phyloP scores from a whole-genome alignment of 2,888 invertebrate species.

The Serripes groenlandicus region DNA sequence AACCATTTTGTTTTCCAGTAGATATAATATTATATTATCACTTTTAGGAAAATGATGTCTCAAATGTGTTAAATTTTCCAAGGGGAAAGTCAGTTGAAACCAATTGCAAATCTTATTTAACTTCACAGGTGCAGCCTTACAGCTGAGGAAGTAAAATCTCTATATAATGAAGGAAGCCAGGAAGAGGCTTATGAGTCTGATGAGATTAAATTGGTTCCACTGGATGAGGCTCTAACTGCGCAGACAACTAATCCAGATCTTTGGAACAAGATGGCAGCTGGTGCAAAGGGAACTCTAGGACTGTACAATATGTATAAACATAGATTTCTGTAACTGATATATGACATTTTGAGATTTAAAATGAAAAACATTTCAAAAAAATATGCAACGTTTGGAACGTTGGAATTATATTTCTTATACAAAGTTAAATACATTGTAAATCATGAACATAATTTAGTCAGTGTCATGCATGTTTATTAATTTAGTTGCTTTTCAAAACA shows the following conservation, averaged over 20 bases:
- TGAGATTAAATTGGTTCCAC: conserved; percentile 77
- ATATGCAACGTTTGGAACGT: too few relatives aligned
- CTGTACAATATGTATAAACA: conserved; percentile 72
- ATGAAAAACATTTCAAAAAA: too few relatives aligned
- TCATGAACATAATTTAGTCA: too few relatives aligned
- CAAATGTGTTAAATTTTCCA: too few relatives aligned
- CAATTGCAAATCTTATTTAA: background rate
- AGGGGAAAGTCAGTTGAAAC: background rate
- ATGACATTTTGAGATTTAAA: too few relatives aligned
- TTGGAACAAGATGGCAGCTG: conserved; percentile 83
- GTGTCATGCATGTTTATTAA: too few relatives aligned
- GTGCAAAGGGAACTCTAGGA: conserved; percentile 80
- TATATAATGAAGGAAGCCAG: conserved; percentile 82
- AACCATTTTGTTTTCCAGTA: too few relatives aligned
- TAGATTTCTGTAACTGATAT: conserved; percentile 32
- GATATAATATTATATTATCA: too few relatives aligned
- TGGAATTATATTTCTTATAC: too few relatives aligned
- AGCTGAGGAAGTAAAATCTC: conserved; percentile 75
- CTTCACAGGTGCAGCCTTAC: conserved; percentile 80
- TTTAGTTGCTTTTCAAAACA: too few relatives aligned
- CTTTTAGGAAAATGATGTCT: too few relatives aligned
- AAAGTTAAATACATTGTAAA: too few relatives aligned
- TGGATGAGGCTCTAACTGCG: conserved; percentile 69
- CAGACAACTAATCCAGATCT: conserved; percentile 68
- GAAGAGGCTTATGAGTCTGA: conserved; percentile 85